phyloP scores from a whole-genome alignment of 2,113 vertebrate genomes.

The Oxyruncus cristatus region DNA sequence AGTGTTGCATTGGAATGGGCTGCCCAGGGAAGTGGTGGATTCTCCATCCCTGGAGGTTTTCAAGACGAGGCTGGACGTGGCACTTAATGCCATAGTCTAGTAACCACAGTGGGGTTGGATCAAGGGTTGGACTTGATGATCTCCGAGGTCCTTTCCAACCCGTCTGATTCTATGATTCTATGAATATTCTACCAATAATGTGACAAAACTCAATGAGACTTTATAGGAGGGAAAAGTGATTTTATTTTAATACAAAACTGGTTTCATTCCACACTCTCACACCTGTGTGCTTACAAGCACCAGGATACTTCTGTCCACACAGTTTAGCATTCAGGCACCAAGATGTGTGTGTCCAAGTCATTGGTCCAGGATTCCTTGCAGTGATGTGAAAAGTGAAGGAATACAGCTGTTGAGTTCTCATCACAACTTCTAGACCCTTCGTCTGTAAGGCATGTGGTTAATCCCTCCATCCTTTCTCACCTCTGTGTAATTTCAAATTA shows the following conservation, averaged over 20 bases:
- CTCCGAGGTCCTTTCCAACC: no score
- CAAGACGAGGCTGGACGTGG: no score
- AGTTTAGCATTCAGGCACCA: background rate
- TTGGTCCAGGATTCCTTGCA: background rate
- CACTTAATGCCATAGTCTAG: no score
- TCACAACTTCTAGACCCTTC: background rate
- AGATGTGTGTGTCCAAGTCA: fast-evolving
- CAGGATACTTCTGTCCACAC: fast-evolving
- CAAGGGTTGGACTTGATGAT: no score
- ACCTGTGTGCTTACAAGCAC: background rate
- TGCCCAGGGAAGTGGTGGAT: no score
- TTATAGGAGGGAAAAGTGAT: background rate
- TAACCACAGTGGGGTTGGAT: no score
- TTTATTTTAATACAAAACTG: background rate
- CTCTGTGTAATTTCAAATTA: background rate
- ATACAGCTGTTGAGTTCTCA: background rate
- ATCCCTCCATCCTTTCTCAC: background rate
- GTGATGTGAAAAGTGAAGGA: background rate
- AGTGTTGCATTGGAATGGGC: no score
- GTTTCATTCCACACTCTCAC: background rate
- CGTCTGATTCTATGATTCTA: no score
- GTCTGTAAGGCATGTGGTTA: background rate
- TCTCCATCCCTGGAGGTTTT: no score
- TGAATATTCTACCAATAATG: background rate
- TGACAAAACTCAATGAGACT: background rate